These are phyloP conservation scores for Vidua chalybeata DNA, from an alignment of 2,113 vertebrate species.

Conservation along the genomic window DNA sequence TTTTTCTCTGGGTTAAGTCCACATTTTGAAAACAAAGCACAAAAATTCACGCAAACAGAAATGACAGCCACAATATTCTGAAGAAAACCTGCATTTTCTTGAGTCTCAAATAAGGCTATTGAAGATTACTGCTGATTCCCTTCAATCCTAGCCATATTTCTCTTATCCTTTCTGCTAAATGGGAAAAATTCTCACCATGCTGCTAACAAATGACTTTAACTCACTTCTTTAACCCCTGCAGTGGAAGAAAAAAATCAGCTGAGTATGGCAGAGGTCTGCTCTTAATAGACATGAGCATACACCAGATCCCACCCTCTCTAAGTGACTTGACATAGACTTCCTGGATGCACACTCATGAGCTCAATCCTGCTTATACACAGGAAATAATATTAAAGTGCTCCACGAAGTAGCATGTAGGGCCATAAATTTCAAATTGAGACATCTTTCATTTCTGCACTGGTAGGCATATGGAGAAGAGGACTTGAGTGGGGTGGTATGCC, in stretches of 20 bases:
- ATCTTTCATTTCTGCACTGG: neutral
- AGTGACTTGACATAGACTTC: neutral
- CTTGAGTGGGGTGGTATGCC: neutral
- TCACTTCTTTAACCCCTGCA: neutral
- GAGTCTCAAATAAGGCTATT: neutral
- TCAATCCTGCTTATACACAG: slow-evolving; percentile 12
- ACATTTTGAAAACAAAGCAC: neutral
- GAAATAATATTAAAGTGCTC: slow-evolving; percentile 27
- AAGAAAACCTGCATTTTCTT: neutral
- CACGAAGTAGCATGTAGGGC: neutral
- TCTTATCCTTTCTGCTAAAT: neutral
- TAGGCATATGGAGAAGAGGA: neutral
- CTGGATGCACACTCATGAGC: slow-evolving; percentile 17
- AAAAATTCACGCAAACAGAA: neutral
- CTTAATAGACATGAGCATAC: neutral
- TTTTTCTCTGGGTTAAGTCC: neutral
- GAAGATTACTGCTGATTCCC: neutral
- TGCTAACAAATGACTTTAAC: neutral
- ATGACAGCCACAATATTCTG: neutral
- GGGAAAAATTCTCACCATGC: neutral
- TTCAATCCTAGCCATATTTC: neutral
- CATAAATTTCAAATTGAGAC: slow-evolving; percentile 20
- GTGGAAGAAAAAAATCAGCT: neutral
- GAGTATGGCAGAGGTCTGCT: neutral
- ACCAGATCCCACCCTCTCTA: neutral